Evolutionary conservation across 2,797 vertebrate species (phyloP).

Genomic region (Artibeus jamaicensis): DNA sequence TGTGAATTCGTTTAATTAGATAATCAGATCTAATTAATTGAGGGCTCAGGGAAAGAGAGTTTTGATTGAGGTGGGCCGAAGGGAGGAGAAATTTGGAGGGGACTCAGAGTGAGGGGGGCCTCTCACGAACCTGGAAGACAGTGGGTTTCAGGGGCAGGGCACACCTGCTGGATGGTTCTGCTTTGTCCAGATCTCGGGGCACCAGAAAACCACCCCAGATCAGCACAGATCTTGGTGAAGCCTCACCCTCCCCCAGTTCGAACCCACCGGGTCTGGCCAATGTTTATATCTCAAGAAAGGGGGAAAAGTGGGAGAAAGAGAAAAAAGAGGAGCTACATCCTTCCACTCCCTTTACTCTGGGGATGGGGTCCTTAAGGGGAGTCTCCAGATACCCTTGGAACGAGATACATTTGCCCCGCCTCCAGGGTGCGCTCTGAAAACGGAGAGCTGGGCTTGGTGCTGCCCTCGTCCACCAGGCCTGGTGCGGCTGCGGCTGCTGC

Average conservation of each 20-base stretch:
- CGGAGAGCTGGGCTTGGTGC: fast-evolving
- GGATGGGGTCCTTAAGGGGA: no score
- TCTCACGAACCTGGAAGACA: neutral
- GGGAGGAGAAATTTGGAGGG: conserved; percentile 66
- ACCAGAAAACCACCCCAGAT: neutral
- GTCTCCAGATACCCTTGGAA: neutral
- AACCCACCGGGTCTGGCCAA: neutral
- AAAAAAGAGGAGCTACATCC: neutral
- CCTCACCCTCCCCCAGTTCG: neutral
- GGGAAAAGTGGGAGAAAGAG: neutral
- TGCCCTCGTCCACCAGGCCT: neutral
- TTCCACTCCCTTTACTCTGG: neutral
- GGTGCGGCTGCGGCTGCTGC: neutral
- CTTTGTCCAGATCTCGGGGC: neutral
- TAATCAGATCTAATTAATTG: conserved; percentile 78
- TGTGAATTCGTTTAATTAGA: conserved; percentile 78
- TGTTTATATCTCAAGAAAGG: neutral
- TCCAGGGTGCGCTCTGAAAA: neutral
- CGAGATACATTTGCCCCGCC: neutral
- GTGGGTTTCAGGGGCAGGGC: neutral
- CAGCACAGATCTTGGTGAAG: neutral
- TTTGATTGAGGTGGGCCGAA: conserved; percentile 75
- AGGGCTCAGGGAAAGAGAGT: conserved; percentile 73
- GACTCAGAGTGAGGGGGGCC: neutral
- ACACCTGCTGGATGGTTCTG: neutral